phyloP scores from a whole-genome alignment of 64 coral and sea anemone species.

The Pocillopora damicornis region DNA sequence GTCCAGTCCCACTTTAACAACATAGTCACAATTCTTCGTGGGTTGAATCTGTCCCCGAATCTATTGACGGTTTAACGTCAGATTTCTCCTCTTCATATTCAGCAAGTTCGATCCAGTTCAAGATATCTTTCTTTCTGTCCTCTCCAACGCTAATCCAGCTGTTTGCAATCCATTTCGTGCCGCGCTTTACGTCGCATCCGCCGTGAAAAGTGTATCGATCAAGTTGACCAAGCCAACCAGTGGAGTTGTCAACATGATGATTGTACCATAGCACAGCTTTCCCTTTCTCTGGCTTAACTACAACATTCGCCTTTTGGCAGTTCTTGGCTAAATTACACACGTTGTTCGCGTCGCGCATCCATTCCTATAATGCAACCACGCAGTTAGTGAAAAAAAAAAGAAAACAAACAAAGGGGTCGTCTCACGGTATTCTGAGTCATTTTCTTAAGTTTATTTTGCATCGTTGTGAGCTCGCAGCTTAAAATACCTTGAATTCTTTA shows the following conservation, averaged over 20 bases:
- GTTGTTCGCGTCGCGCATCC: conserved; percentile 69
- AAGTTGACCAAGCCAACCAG: conserved; percentile 70
- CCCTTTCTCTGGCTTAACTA: conserved; percentile 85
- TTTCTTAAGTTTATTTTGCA: too few relatives aligned
- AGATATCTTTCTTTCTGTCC: conserved; percentile 57
- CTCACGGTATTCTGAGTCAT: too few relatives aligned
- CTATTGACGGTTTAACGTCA: not conserved
- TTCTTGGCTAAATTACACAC: conserved; percentile 89
- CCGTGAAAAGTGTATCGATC: conserved; percentile 85
- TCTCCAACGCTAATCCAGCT: conserved; percentile 87
- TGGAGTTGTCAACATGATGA: conserved; percentile 58
- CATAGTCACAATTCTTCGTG: conserved; percentile 9
- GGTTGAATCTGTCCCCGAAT: not conserved
- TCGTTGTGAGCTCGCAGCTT: too few relatives aligned
- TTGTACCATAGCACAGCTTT: conserved; percentile 97
- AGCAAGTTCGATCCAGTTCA: conserved; percentile 74
- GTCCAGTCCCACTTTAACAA: not conserved
- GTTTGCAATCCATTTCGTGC: conserved; percentile 93
- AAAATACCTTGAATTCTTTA: too few relatives aligned
- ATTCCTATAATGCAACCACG: conserved; percentile 36
- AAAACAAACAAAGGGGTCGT: too few relatives aligned
- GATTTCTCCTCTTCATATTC: not conserved
- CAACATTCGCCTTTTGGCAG: conserved; percentile 80
- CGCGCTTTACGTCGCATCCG: conserved; percentile 75
- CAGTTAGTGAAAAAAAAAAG: not conserved